Percentiles rank a stretch among this genome's conserved stretches.
phyloP scores from a whole-genome alignment of 2,113 vertebrate genomes.

The Pipra filicauda region DNA sequence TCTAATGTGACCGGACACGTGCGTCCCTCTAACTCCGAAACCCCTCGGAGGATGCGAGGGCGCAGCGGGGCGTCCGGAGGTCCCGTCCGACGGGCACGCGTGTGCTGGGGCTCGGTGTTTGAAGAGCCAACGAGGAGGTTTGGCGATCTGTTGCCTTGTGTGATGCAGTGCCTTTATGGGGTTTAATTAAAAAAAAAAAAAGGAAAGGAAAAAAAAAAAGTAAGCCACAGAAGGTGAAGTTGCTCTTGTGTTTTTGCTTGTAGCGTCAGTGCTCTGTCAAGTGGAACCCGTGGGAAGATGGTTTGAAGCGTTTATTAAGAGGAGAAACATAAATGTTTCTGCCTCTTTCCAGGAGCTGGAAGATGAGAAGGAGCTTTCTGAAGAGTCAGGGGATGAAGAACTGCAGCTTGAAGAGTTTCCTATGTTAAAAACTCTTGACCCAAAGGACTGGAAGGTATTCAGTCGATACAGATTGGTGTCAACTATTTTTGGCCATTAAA shows the following conservation, averaged over 20 bases:
- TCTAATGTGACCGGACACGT: rapidly evolving
- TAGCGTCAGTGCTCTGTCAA: conserved; percentile 89
- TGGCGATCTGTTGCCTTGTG: not conserved
- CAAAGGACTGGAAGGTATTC: conserved; percentile 98
- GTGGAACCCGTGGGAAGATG: conserved; percentile 96
- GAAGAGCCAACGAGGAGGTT: rapidly evolving
- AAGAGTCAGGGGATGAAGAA: conserved; percentile 95
- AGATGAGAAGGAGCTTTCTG: conserved; percentile 92
- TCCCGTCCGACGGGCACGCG: rapidly evolving
- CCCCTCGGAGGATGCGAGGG: rapidly evolving
- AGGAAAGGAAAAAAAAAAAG: not conserved
- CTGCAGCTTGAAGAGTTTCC: conserved; percentile 92
- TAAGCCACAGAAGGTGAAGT: conserved; percentile 10
- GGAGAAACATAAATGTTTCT: conserved; percentile 90
- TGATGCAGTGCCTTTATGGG: not conserved
- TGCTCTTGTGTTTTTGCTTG: conserved; percentile 62
- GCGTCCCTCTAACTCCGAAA: not conserved
- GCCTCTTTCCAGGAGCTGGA: conserved; percentile 97
- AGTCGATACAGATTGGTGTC: not conserved
- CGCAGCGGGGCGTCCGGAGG: rapidly evolving
- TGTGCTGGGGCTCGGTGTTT: not conserved
- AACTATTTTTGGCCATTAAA: not conserved
- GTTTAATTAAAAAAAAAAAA: not conserved
- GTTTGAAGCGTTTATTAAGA: conserved; percentile 96
- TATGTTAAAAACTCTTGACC: conserved; percentile 94